A percentile compares a stretch with the other conserved stretches of the same genome.
Conservation (phyloP, 1,140 invertebrate species). For the Brachionus sp. region DNA sequence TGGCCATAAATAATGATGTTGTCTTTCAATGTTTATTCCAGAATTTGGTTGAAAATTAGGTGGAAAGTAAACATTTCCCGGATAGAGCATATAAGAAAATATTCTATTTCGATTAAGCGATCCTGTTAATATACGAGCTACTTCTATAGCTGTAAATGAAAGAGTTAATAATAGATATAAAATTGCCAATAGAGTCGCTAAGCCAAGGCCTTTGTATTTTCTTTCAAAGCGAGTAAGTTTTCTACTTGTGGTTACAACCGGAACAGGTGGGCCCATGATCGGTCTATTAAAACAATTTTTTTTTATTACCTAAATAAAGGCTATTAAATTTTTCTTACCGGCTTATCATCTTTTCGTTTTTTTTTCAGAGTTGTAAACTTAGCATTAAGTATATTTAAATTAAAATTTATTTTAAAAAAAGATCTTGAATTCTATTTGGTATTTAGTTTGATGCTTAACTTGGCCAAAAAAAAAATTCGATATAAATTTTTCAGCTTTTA, state of each 20-base stretch:
- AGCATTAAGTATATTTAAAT: neutral
- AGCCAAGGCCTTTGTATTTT: neutral
- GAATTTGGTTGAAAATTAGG: neutral
- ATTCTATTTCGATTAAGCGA: neutral
- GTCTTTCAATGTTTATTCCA: neutral
- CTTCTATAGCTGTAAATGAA: neutral
- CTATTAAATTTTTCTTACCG: neutral
- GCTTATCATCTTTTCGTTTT: neutral
- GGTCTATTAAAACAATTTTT: neutral
- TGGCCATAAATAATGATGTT: conserved; percentile 35
- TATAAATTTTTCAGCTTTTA: neutral
- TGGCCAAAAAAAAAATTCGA: neutral
- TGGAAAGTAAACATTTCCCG: conserved; percentile 24
- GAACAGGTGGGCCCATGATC: neutral
- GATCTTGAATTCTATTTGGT: neutral
- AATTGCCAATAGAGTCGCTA: neutral
- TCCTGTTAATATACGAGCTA: conserved; percentile 9
- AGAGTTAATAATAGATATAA: neutral
- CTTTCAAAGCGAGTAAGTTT: neutral
- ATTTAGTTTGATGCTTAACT: neutral
- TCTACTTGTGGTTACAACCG: neutral
- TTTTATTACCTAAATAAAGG: too few species aligned
- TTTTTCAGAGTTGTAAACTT: neutral
- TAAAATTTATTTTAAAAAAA: neutral
- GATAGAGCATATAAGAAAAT: conserved; percentile 29